Evolutionary conservation across 1,140 invertebrate genomes (phyloP), one percentile per base, ranked within the genome.

Genomic region (Papilio dardanus): DNA sequence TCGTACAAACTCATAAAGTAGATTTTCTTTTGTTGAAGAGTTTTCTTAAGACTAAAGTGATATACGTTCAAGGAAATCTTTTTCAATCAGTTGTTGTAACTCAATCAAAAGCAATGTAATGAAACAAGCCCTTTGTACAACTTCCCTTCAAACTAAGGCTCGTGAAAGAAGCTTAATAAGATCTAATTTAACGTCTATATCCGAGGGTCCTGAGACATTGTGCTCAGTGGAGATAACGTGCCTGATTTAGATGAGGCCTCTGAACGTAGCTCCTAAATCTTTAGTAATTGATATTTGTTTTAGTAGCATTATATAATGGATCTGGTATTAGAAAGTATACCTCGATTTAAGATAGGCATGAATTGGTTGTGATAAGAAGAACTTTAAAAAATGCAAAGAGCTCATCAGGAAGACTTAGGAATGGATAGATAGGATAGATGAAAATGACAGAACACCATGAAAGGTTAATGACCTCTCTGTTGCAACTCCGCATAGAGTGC

Each of bases 81-180:
- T 28, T 62, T 30, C 24, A 62, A 14, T 58, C 8, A 58, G 3
- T 28, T 28, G 54, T 62, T 58, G 8, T 28, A 62, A 62, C 54
- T 14, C 54, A 4, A 28, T 62, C 24, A 28, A 62, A 28, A 10
- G 12, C 12, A 28, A 28, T 28, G 54, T 28, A 30, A 54, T 54
- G 50, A 54, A 58, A 21, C 50, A 42, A 42, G 50, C 0, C 12
- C 54, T 62, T 62, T 62, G 54, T 62, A 28, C 8, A 10, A 14
- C 28, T 30, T n/a, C 10, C 54, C 12, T 14, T 62, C 54, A 62
- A 62, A 14, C 54, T 62, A 28, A 62, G 54, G 3, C 24, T 62
- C 10, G 14, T 16, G 54, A 50, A 50, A 50, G 46, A 62, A 62
- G 54, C 54, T 28, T 62, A 62, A 16, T 62, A 62, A 62, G 54